Conservation (phyloP, 2,113 vertebrate species). For the Ibidorhyncha struthersii region DNA sequence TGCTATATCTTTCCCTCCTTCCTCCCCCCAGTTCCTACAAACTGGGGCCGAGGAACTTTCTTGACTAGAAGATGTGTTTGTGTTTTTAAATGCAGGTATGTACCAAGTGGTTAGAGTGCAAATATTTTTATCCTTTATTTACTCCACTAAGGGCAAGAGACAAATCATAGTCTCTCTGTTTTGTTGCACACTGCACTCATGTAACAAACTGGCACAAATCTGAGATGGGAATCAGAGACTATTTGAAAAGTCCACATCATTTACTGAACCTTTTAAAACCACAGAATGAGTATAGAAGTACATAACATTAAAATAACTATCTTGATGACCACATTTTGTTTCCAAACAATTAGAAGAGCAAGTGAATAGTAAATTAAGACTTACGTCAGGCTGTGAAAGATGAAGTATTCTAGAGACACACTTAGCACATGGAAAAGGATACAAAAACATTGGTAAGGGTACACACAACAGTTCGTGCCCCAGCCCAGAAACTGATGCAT, state of each 20-base stretch:
- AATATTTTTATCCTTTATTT: background rate
- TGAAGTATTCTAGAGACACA: background rate
- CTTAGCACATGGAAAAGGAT: background rate
- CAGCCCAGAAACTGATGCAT: background rate
- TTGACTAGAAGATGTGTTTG: background rate
- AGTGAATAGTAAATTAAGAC: background rate
- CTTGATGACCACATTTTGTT: background rate
- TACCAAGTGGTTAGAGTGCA: background rate
- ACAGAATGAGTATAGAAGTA: background rate
- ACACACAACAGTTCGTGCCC: background rate
- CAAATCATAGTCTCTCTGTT: background rate
- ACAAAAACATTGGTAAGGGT: background rate
- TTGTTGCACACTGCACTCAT: background rate
- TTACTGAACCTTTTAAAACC: background rate
- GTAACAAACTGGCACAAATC: background rate
- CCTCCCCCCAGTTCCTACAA: background rate
- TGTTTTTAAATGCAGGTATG: background rate
- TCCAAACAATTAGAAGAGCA: background rate
- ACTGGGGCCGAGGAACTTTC: background rate
- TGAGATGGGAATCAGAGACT: background rate
- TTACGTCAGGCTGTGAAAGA: background rate
- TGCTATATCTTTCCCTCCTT: background rate
- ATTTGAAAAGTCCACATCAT: background rate
- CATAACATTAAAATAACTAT: background rate
- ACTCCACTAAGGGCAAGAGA: background rate